Conservation (phyloP, 2,797 vertebrate genomes). For the Acrocephalus scirpaceus region DNA sequence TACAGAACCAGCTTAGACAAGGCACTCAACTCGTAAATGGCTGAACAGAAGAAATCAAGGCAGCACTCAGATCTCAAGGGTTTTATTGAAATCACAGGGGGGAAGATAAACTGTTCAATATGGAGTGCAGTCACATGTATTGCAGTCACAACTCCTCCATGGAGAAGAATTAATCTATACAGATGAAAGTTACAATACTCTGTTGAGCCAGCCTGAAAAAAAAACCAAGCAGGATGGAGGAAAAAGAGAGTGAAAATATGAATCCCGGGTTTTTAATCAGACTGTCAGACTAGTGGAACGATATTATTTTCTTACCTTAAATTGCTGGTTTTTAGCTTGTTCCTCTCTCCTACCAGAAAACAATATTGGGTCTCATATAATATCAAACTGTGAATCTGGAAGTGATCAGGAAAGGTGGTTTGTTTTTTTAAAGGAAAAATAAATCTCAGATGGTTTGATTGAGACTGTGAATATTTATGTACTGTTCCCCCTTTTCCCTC, state of each 20-base stretch:
- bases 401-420: conserved; percentile 81
- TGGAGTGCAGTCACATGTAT: fast-evolving
- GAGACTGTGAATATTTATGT: conserved; percentile 80
- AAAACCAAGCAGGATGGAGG: conserved; percentile 5
- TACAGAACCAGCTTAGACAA: background rate
- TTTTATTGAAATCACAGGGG: background rate
- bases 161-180: background rate
- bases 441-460: conserved; percentile 79
- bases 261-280: conserved; percentile 55
- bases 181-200: background rate
- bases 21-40: background rate
- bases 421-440: conserved; percentile 74
- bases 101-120: background rate
- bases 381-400: conserved; percentile 81
- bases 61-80: background rate
- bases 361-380: conserved; percentile 73
- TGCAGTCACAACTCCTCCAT: background rate
- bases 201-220: conserved; percentile 19
- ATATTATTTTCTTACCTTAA: conserved; percentile 75
- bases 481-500: conserved; percentile 77
- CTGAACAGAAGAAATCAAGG: background rate
- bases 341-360: conserved; percentile 74
- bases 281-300: conserved; percentile 57
- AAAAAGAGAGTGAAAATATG: conserved; percentile 15
- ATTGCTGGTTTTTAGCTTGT: conserved; percentile 72